A percentile compares a stretch with the other conserved stretches of the same genome.
Evolutionary conservation across 2,888 invertebrate genomes (phyloP).

Genomic region (Coronaproctus castanopsis): DNA sequence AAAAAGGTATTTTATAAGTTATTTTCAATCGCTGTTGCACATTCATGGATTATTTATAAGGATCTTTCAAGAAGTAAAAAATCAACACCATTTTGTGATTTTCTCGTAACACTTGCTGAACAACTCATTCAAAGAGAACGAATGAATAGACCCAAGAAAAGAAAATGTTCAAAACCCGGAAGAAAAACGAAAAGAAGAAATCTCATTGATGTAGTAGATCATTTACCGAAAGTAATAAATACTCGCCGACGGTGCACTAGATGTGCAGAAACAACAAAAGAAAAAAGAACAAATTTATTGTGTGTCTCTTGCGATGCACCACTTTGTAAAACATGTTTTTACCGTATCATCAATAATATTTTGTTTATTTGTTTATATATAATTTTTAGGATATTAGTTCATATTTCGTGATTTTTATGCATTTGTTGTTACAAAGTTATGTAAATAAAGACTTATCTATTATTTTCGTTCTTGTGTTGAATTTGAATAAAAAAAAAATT

Average conservation of each 20-base stretch:
- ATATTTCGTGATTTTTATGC: too few relatives aligned
- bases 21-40: slow-evolving; percentile 20
- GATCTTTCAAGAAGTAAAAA: slow-evolving; percentile 10
- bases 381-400: too few relatives aligned
- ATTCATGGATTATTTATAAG: slow-evolving; percentile 19
- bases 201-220: slow-evolving; percentile 1
- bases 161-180: too few relatives aligned
- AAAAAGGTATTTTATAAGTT: slow-evolving; percentile 22
- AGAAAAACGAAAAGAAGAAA: too few relatives aligned
- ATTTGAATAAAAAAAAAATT: too few relatives aligned
- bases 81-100: slow-evolving; percentile 12
- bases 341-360: too few relatives aligned
- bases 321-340: too few relatives aligned
- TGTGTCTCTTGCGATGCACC: background rate
- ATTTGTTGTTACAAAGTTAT: too few relatives aligned
- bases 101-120: slow-evolving; percentile 14
- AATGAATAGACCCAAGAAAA: too few relatives aligned
- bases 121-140: slow-evolving; percentile 6
- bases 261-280: slow-evolving; percentile 1
- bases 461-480: too few relatives aligned
- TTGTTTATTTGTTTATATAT: too few relatives aligned
- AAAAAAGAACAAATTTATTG: background rate
- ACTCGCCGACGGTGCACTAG: background rate
- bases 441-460: too few relatives aligned
- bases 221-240: background rate